These are phyloP conservation scores for Peromyscus maniculatus DNA, from an alignment of 2,113 vertebrate species.

Conservation along the genomic window DNA sequence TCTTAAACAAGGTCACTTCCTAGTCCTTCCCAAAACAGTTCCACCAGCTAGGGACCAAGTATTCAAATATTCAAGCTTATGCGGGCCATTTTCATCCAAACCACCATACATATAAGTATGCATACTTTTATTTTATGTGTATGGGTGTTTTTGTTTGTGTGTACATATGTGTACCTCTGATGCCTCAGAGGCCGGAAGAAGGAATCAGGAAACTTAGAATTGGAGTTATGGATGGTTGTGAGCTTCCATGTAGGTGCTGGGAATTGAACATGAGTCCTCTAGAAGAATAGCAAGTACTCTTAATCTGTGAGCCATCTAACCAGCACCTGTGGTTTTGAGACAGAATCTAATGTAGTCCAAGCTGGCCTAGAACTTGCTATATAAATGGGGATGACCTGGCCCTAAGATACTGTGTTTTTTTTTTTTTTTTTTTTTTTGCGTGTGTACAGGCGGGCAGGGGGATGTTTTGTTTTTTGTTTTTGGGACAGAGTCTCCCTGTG, in stretches of 20 bases:
- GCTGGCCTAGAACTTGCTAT: background rate
- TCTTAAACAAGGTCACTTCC: background rate
- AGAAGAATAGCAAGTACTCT: background rate
- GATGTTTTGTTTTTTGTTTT: background rate
- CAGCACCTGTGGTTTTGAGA: background rate
- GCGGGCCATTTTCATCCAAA: background rate
- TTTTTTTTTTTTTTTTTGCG: background rate
- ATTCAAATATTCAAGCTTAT: background rate
- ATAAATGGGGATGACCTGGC: background rate
- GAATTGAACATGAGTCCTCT: background rate
- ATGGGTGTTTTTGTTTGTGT: background rate
- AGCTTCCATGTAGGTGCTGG: background rate
- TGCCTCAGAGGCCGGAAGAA: background rate
- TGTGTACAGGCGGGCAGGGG: too few relatives aligned
- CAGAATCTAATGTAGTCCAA: background rate
- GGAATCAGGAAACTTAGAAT: background rate
- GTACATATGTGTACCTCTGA: background rate
- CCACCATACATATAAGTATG: background rate
- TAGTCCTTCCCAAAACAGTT: background rate
- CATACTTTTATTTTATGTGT: background rate
- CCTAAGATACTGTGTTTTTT: background rate
- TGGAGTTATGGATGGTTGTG: background rate
- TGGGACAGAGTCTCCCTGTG: background rate
- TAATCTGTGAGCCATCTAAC: background rate
- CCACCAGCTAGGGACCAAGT: background rate